Conservation (phyloP, 2,797 vertebrate species). For the Labroides dimidiatus region DNA sequence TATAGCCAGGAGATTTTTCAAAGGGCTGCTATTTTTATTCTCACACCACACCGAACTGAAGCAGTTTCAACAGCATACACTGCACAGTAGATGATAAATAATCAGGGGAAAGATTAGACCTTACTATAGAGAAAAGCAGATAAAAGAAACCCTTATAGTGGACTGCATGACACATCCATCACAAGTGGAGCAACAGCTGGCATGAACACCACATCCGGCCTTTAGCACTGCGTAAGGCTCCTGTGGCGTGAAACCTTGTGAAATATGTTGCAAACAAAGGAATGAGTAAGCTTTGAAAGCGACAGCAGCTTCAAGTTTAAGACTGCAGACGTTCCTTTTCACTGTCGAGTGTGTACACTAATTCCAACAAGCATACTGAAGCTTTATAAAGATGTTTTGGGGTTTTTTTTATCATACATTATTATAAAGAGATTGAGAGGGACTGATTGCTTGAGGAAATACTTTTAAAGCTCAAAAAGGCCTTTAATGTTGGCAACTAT, state of each 20-base stretch:
- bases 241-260: background rate
- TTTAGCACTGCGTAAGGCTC: background rate
- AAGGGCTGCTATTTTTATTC: too few species aligned
- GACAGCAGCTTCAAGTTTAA: background rate
- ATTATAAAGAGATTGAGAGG: background rate
- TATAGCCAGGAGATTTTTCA: too few species aligned
- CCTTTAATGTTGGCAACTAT: constrained; percentile 20
- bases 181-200: background rate
- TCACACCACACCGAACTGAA: background rate
- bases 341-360: background rate
- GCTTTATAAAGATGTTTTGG: constrained; percentile 3
- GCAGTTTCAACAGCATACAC: background rate
- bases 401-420: too few species aligned
- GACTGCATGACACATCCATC: background rate
- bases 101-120: background rate
- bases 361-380: background rate
- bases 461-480: constrained; percentile 10
- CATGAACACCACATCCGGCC: background rate
- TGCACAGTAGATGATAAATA: background rate
- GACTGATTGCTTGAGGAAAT: background rate
- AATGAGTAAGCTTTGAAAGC: background rate
- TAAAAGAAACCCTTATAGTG: background rate
- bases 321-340: background rate
- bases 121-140: background rate
- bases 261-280: constrained; percentile 1